These are phyloP conservation scores for Oligia fasciuncula DNA, from an alignment of 2,888 invertebrate genomes.

Conservation along the genomic window DNA sequence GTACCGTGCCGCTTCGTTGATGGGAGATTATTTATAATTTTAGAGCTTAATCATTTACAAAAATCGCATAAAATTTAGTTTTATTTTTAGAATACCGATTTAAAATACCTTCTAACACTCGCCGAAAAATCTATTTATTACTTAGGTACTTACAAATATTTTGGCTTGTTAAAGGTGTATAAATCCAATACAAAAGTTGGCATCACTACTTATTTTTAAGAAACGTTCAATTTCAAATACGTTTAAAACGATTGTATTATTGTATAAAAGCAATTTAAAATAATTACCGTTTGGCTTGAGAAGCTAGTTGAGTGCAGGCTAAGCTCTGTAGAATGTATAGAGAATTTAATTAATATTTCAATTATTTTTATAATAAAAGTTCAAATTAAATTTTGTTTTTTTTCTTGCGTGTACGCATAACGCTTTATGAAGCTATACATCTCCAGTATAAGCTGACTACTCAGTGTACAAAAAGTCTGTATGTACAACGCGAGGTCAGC, in stretches of 20 bases:
- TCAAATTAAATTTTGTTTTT: slow-evolving; percentile 66
- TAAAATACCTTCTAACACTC: neutral
- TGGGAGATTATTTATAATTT: neutral
- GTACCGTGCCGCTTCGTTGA: neutral
- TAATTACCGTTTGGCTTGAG: slow-evolving; percentile 78
- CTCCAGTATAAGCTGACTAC: too few relatives aligned
- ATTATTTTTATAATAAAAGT: slow-evolving; percentile 88
- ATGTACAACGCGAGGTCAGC: neutral
- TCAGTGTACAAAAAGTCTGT: neutral
- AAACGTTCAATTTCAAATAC: slow-evolving; percentile 38
- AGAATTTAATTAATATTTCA: slow-evolving; percentile 83
- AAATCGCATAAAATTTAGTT: neutral
- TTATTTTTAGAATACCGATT: neutral
- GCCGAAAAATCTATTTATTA: slow-evolving; percentile 7
- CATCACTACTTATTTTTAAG: slow-evolving; percentile 35
- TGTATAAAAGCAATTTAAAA: slow-evolving; percentile 58
- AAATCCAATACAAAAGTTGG: slow-evolving; percentile 59
- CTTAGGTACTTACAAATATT: slow-evolving; percentile 16
- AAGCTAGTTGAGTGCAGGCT: slow-evolving; percentile 84
- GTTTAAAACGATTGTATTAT: slow-evolving; percentile 51
- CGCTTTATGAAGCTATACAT: neutral
- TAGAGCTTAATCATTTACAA: neutral
- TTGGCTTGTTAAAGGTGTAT: slow-evolving; percentile 37
- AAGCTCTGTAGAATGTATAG: slow-evolving; percentile 83
- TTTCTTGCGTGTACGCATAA: slow-evolving; percentile 34